Conservation (phyloP, 1,140 invertebrate genomes). For the Spodoptera litura region DNA sequence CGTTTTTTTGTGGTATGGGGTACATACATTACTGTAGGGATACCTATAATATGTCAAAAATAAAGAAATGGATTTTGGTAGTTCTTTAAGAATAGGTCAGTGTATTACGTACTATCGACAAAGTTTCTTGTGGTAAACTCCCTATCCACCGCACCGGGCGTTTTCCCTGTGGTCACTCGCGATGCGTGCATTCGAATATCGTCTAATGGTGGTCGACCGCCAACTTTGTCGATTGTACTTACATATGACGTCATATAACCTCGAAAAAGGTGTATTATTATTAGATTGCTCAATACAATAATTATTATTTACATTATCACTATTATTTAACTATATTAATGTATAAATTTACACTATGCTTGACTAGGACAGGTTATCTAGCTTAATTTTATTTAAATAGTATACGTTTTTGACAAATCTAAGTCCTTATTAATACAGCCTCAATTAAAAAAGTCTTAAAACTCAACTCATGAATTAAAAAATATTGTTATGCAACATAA, state of each 20-base stretch:
- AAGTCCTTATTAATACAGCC: not conserved
- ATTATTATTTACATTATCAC: conserved; percentile 39
- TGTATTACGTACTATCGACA: no score
- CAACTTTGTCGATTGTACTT: no score
- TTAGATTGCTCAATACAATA: conserved; percentile 5
- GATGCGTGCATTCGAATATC: no score
- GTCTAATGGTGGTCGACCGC: no score
- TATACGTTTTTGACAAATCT: conserved; percentile 20
- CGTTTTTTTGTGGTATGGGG: no score
- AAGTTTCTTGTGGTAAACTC: no score
- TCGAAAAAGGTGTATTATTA: not conserved
- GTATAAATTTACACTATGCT: conserved; percentile 44
- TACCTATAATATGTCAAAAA: no score
- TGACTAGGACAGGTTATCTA: conserved; percentile 35
- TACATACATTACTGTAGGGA: no score
- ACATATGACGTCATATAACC: not conserved
- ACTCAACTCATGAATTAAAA: not conserved
- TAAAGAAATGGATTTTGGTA: no score
- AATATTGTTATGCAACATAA: not conserved
- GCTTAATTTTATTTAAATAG: conserved; percentile 38
- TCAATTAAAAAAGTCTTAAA: not conserved
- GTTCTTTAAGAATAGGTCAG: no score
- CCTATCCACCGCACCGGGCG: no score
- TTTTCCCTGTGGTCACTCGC: no score
- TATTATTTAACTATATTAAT: conserved; percentile 46